Evolutionary conservation across 2,888 invertebrate species (phyloP).

Genomic region (Ecliptopera silaceata): DNA sequence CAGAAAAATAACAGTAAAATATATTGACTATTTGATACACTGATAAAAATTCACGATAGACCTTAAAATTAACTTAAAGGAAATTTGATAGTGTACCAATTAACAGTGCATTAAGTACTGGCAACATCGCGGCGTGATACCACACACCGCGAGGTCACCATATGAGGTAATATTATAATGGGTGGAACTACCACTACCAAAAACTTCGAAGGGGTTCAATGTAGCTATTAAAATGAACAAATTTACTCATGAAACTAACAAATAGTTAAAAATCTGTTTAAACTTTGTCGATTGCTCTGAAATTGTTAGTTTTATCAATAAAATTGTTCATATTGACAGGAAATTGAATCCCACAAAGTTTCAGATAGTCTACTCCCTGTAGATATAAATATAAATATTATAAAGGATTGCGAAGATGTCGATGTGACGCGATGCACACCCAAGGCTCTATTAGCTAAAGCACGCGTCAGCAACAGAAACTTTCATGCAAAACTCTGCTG

Average conservation of each 20-base stretch:
- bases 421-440: constrained; percentile 1
- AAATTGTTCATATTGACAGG: no score
- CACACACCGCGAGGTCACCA: constrained; percentile 71
- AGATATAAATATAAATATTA: constrained; percentile 47
- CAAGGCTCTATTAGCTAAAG: constrained; percentile 12
- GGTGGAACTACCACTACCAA: no score
- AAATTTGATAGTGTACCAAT: constrained; percentile 71
- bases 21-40: constrained; percentile 75
- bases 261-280: no score
- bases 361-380: no score
- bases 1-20: constrained; percentile 81
- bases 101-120: constrained; percentile 81
- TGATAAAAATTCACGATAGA: constrained; percentile 71
- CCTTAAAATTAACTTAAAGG: constrained; percentile 73
- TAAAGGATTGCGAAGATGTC: constrained; percentile 35
- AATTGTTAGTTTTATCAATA: no score
- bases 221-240: no score
- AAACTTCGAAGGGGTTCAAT: no score
- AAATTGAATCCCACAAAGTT: no score
- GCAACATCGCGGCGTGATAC: constrained; percentile 49
- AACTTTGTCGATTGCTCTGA: no score
- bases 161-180: constrained; percentile 75
- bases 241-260: no score
- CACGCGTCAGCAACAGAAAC: not conserved
- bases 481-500: not conserved